These are phyloP conservation scores for Vanacampus margaritifer DNA, from an alignment of 2,113 vertebrate genomes.

Conservation along the genomic window DNA sequence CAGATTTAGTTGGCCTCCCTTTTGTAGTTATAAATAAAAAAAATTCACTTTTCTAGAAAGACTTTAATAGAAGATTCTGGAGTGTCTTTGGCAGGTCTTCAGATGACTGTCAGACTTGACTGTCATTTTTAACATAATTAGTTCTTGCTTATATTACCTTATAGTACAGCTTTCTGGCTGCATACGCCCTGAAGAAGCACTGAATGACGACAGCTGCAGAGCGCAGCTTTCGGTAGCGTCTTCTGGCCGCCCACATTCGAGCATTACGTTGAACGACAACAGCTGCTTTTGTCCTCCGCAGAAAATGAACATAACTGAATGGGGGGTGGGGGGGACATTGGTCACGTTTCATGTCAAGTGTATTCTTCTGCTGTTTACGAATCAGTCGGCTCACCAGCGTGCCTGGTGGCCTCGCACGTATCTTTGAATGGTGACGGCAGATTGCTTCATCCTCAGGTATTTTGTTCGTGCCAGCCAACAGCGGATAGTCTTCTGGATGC, in stretches of 20 bases:
- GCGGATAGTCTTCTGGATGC: constrained; percentile 94
- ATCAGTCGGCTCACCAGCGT: constrained; percentile 76
- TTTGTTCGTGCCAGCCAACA: constrained; percentile 90
- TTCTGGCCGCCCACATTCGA: constrained; percentile 80
- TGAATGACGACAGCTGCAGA: constrained; percentile 81
- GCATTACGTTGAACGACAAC: constrained; percentile 81
- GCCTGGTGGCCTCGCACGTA: constrained; percentile 86
- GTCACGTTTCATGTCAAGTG: background rate
- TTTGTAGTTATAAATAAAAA: background rate
- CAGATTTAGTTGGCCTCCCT: background rate
- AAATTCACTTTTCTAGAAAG: background rate
- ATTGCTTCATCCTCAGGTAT: constrained; percentile 83
- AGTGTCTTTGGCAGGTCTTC: background rate
- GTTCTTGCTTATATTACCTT: constrained; percentile 68
- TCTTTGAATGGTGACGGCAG: constrained; percentile 86
- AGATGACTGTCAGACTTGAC: background rate
- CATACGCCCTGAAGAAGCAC: constrained; percentile 77
- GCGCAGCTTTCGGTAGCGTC: constrained; percentile 70
- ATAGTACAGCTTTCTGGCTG: constrained; percentile 79
- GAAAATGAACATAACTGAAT: constrained; percentile 79
- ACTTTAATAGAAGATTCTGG: background rate
- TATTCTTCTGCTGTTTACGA: background rate
- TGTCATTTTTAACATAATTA: background rate
- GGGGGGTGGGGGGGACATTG: background rate
- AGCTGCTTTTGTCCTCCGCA: constrained; percentile 84